phyloP scores from a whole-genome alignment of 92 coral and sea anemone species.

The Metridium senile region DNA sequence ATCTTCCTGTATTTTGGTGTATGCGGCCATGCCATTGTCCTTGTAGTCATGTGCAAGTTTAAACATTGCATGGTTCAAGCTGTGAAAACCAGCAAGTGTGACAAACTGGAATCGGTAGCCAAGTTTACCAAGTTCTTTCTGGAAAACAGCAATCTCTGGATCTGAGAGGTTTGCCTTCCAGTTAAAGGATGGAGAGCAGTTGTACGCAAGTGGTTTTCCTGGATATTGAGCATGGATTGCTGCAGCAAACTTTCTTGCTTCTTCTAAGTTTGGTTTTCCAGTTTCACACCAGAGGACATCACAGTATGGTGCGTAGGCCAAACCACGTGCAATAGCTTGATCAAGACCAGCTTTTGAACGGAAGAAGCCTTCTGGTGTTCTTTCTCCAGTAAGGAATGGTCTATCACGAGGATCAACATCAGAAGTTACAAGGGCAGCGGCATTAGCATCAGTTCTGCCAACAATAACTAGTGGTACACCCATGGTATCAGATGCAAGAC shows the following conservation, averaged over 20 bases:
- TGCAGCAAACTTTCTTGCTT: constrained; percentile 88
- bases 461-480: constrained; percentile 90
- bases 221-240: constrained; percentile 90
- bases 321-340: constrained; percentile 92
- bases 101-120: constrained; percentile 97
- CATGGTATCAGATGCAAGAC: constrained; percentile 89
- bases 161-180: constrained; percentile 97
- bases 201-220: constrained; percentile 98
- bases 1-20: constrained; percentile 87
- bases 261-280: constrained; percentile 87
- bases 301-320: constrained; percentile 97
- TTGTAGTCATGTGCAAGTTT: constrained; percentile 89
- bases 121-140: constrained; percentile 87
- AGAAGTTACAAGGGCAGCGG: constrained; percentile 92
- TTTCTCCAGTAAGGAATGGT: constrained; percentile 93
- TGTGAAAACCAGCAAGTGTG: constrained; percentile 97
- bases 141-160: constrained; percentile 86
- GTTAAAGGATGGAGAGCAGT: constrained; percentile 99
- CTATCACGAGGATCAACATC: constrained; percentile 93
- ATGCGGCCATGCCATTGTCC: constrained; percentile 93
- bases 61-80: constrained; percentile 96
- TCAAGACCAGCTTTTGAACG: constrained; percentile 80
- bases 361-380: constrained; percentile 96
- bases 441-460: constrained; percentile 96
- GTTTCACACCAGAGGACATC: constrained; percentile 98